Base-by-base conservation (phyloP, 2,113 vertebrate species). In the Orycteropus afer region DNA sequence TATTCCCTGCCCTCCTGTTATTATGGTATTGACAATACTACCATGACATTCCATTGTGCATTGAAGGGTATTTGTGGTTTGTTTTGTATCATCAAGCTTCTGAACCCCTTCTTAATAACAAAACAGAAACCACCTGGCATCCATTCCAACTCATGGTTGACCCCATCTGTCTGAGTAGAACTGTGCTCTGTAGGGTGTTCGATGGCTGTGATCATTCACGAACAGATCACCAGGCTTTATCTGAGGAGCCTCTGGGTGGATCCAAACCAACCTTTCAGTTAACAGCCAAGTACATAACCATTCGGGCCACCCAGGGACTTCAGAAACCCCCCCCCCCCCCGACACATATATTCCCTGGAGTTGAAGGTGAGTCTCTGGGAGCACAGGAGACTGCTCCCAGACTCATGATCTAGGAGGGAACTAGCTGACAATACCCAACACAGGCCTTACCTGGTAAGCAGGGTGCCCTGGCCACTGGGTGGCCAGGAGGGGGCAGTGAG, bases 401-500 rank as follows among this genome's bases (percentile, higher is more conserved):
- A 65, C 65, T 77, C 13, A 1, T 40, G 49, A 76, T 73, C 45
- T 32, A 63, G 63, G 45, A 61, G 17, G 65, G 57, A 96, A 84
- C 65, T 49, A 37, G 87, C 49, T 63, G 85, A 95, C n/a, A 14
- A 37, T 37, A n/a, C n/a, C n/a, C n/a, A n/a, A n/a, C 27, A 80
- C 25, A 67, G 93, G 88, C 55, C 61, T 93, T 61, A 17, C 25
- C 34, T 73, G 80, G 84, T 94, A 93, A 88, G 93, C 85, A 88
- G 95, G 90, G 34, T 92, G 93, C 92, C 95, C 96, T 82, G 90
- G 92, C 40, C 40, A 5, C 88, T 14, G 32, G 84, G 63, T 2
- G 57, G 92, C 96, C 97, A 97, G 97, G 96, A 97, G 97, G 90
- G 96, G 97, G 96, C 96, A 97, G 97, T 95, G 95, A 96, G 92